Evolutionary conservation across 2,888 invertebrate genomes (phyloP).

Genomic region (Loripinus fragilis): DNA sequence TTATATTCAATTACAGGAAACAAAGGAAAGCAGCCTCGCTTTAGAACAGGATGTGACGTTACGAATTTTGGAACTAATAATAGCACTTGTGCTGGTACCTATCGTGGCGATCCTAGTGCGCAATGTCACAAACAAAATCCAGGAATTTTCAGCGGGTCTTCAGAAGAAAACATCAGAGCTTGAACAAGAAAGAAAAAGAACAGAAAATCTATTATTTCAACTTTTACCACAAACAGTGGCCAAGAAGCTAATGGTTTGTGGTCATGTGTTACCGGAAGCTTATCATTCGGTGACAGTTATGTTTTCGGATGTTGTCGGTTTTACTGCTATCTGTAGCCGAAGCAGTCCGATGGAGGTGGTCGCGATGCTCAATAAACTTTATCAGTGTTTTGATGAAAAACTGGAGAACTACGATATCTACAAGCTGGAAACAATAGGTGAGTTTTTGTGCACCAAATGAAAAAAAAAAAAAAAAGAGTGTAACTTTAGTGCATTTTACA

Average conservation of each 20-base stretch:
- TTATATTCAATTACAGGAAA: constrained; percentile 7
- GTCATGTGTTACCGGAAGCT: constrained; percentile 50
- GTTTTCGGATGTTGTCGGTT: constrained; percentile 62
- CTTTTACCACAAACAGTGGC: constrained; percentile 59
- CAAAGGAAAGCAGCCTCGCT: not conserved
- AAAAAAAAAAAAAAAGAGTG: no score
- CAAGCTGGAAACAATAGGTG: constrained; percentile 78
- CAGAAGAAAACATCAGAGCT: constrained; percentile 47
- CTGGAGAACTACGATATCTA: constrained; percentile 73
- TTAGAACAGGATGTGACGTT: not conserved
- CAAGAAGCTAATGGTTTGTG: constrained; percentile 45
- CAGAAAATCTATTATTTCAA: constrained; percentile 53
- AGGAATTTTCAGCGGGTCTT: constrained; percentile 40
- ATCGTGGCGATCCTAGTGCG: constrained; percentile 41
- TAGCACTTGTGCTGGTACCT: constrained; percentile 44
- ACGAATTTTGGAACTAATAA: constrained; percentile 32
- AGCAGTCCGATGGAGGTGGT: constrained; percentile 77
- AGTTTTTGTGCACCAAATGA: constrained; percentile 23
- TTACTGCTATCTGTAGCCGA: constrained; percentile 51
- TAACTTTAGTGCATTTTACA: no score
- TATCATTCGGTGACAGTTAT: constrained; percentile 61
- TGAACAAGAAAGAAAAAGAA: constrained; percentile 54
- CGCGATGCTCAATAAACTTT: constrained; percentile 71
- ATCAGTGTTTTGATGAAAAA: constrained; percentile 70
- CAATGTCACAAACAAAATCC: constrained; percentile 51